Evolutionary conservation across 53 echinoderm and acorn worm species (phyloP).

Genomic region (Paelopatides confundens): DNA sequence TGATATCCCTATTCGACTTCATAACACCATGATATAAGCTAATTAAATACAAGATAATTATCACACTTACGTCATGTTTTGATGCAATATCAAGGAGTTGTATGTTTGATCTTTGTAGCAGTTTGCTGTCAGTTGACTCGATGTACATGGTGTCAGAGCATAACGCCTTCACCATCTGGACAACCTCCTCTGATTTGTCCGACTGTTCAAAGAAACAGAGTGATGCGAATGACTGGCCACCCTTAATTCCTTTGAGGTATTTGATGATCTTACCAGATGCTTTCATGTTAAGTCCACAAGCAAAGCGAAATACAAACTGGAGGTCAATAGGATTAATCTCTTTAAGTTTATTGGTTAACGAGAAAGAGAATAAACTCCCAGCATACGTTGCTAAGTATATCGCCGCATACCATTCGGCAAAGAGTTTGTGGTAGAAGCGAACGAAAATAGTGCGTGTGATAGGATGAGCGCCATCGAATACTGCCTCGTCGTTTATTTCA

Average conservation of each 20-base stretch:
- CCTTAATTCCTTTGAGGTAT: not conserved
- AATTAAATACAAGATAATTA: no score
- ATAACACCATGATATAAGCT: no score
- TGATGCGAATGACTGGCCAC: not conserved
- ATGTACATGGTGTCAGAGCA: not conserved
- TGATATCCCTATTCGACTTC: no score
- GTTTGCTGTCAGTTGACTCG: not conserved
- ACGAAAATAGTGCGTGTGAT: not conserved
- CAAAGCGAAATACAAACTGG: conserved; percentile 8
- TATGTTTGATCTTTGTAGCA: not conserved
- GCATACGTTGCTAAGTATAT: not conserved
- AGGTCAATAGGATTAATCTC: not conserved
- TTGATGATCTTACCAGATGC: not conserved
- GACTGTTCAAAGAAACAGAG: not conserved
- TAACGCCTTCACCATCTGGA: not conserved
- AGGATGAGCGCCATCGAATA: no score
- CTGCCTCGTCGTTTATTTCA: not conserved
- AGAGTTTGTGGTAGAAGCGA: conserved; percentile 11
- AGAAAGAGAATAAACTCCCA: not conserved
- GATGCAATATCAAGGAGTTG: not conserved
- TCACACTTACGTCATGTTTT: not conserved
- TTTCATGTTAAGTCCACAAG: not conserved
- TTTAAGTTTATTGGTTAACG: not conserved
- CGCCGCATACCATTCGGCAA: conserved; percentile 13
- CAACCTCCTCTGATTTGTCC: not conserved